phyloP scores from a whole-genome alignment of 2,888 invertebrate species.

The Epirrhoe alternata region DNA sequence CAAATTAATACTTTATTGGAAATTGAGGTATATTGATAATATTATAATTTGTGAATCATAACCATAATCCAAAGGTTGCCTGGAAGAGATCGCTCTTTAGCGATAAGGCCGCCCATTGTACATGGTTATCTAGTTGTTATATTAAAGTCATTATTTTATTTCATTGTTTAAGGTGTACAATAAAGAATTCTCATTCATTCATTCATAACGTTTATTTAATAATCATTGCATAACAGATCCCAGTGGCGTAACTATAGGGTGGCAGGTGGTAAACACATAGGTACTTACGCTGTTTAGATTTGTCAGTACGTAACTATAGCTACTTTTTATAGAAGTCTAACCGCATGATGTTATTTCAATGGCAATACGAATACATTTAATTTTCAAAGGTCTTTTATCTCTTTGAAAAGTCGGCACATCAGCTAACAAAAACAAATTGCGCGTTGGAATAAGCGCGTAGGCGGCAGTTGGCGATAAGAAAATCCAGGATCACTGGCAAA shows the following conservation, averaged over 20 bases:
- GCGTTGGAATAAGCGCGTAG: slow-evolving; percentile 46
- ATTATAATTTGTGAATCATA: neutral
- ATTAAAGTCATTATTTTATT: too few species aligned
- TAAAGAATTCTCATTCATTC: too few species aligned
- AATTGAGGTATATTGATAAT: neutral
- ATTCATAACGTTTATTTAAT: too few species aligned
- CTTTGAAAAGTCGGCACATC: slow-evolving; percentile 18
- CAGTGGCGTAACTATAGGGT: too few species aligned
- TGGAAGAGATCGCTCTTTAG: too few species aligned
- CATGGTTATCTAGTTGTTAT: too few species aligned
- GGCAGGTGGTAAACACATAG: too few species aligned
- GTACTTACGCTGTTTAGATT: neutral
- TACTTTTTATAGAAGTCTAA: neutral
- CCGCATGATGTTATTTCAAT: neutral
- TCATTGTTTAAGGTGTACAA: too few species aligned
- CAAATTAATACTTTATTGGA: neutral
- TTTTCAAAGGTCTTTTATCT: neutral
- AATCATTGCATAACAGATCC: too few species aligned
- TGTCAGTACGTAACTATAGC: too few species aligned
- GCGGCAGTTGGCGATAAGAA: slow-evolving; percentile 48
- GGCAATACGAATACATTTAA: neutral
- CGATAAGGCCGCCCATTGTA: too few species aligned
- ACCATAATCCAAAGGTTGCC: too few species aligned
- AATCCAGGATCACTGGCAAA: slow-evolving; percentile 52
- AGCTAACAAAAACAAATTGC: slow-evolving; percentile 40